Evolutionary conservation across 2,797 vertebrate species (phyloP).

Genomic region (Synaphobranchus kaupii): DNA sequence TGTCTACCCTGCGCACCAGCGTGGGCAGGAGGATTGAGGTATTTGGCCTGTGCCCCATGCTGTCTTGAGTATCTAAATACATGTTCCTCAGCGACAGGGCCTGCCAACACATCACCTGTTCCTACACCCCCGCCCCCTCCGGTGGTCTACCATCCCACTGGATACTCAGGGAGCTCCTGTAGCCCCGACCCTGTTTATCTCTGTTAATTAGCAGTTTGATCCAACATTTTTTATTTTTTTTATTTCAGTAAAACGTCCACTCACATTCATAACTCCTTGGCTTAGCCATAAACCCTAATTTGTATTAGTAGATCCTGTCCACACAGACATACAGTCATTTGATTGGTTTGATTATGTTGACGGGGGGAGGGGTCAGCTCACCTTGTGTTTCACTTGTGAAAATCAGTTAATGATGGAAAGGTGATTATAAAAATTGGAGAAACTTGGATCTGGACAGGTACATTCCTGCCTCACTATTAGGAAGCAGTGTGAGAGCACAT

Average conservation of each 20-base stretch:
- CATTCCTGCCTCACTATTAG: neutral
- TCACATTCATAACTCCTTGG: neutral
- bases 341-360: neutral
- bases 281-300: neutral
- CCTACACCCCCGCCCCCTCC: conserved; percentile 24
- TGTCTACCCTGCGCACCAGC: neutral
- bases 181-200: conserved; percentile 20
- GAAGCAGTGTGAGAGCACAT: too few species aligned
- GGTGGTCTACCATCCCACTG: neutral
- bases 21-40: neutral
- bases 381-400: neutral
- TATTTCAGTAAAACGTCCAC: too few species aligned
- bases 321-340: neutral
- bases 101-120: conserved; percentile 42
- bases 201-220: neutral
- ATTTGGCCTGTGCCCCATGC: conserved; percentile 20
- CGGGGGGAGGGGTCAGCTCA: neutral
- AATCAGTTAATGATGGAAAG: neutral
- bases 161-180: conserved; percentile 18
- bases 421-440: neutral
- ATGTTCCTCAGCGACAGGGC: conserved; percentile 16
- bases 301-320: neutral
- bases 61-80: conserved; percentile 38
- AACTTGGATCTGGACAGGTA: too few species aligned
- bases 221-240: neutral